Evolutionary conservation across 2,797 vertebrate species (phyloP), one percentile per base, ranked within the genome.

Genomic region (Lepilemur ruficaudatus): DNA sequence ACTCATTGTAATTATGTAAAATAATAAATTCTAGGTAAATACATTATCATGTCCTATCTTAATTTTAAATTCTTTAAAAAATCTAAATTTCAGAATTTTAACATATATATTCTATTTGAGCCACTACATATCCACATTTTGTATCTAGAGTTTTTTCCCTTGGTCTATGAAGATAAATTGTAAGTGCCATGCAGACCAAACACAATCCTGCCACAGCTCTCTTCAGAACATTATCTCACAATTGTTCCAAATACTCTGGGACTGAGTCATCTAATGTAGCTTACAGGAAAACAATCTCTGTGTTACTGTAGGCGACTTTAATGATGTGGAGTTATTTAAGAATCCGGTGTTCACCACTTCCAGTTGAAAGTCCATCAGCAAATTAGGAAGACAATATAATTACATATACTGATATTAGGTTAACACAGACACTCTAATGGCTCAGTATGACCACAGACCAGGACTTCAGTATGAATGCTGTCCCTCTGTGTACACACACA

Each of bases 221-320:
- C 0, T 76, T 91, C 84, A 92, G 25, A 95, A 79, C 87, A 95
- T 97, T 97, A 95, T 97, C 96, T 97, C 86, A 96, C 80, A 85
- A 48, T 80, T 92, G 63, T 79, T 97, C 80, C 83, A 95, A 79
- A 93, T 70, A 63, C 50, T 72, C 57, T 92, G 46, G 35, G 43
- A 96, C 82, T 98, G 96, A 98, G 91, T 97, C 95, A 98, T 96
- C 97, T 97, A 97, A 95, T 97, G 94, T 67, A 86, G 80, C 69
- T 97, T 97, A 96, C 96, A 97, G 97, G 97, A 98, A 98, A 98
- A 93, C 93, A 94, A 86, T 76, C 80, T 79, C 50, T 48, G 69
- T 93, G 87, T 97, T 98, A 94, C 96, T 95, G 97, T 95, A 97
- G 96, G 83, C 0, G 35, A 96, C 95, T 86, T 95, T 96, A 96